Evolutionary conservation across 2,888 invertebrate genomes (phyloP).

Genomic region (Silvanus unidentatus): DNA sequence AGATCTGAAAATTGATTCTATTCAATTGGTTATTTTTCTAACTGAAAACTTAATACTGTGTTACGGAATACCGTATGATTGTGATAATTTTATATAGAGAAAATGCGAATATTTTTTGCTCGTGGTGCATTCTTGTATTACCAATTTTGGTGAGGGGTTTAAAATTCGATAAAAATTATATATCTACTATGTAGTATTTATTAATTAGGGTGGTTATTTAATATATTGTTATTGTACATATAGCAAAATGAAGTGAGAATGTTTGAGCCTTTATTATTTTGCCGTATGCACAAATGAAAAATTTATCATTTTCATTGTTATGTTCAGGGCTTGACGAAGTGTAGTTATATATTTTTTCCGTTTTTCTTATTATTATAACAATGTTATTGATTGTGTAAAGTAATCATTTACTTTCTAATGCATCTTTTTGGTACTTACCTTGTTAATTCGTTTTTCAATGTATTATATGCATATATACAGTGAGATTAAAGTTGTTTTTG

Average conservation of each 20-base stretch:
- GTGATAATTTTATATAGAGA: conserved; percentile 10
- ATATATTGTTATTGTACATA: conserved; percentile 29
- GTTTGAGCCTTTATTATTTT: conserved; percentile 19
- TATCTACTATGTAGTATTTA: conserved; percentile 22
- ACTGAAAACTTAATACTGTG: conserved; percentile 1
- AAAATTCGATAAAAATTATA: not conserved
- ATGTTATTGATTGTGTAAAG: conserved; percentile 19
- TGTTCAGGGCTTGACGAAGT: conserved; percentile 9
- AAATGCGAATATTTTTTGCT: conserved; percentile 5
- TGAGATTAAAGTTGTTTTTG: conserved; percentile 26
- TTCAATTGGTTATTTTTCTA: conserved; percentile 4
- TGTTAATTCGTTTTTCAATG: conserved; percentile 15
- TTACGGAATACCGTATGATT: conserved; percentile 6
- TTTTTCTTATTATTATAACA: conserved; percentile 9
- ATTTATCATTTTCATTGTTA: conserved; percentile 11
- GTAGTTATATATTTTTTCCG: conserved; percentile 5
- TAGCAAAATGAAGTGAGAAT: conserved; percentile 21
- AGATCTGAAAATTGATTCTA: not conserved
- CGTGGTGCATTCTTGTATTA: conserved; percentile 35
- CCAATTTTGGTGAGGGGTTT: conserved; percentile 8
- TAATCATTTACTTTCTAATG: conserved; percentile 3
- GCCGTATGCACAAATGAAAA: conserved; percentile 26
- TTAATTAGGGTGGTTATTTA: conserved; percentile 19
- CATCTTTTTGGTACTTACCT: conserved; percentile 19
- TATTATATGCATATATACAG: conserved; percentile 19